Evolutionary conservation across 2,113 vertebrate genomes (phyloP).

Genomic region (Suncus etruscus): DNA sequence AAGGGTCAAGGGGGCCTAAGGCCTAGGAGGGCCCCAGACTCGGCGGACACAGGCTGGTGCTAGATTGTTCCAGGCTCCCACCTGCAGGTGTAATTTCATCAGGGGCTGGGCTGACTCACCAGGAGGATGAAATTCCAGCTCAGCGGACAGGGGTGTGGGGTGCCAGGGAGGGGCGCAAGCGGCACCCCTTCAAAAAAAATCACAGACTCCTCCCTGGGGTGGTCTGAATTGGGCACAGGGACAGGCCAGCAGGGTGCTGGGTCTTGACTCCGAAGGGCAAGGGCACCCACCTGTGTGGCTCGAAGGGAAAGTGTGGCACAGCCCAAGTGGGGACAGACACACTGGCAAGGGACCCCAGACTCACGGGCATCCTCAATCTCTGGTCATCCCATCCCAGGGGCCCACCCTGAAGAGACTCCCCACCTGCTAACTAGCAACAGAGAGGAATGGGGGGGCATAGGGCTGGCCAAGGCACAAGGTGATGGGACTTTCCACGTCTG

Average conservation of each 20-base stretch:
- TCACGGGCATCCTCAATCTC: no score
- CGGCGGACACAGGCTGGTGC: conserved; percentile 57
- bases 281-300: no score
- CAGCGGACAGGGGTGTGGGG: neutral
- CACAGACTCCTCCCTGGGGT: neutral
- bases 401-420: no score
- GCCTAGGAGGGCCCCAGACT: neutral
- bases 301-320: no score
- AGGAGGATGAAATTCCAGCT: conserved; percentile 83
- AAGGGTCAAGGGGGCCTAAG: neutral
- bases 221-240: neutral
- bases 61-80: neutral
- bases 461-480: accelerated
- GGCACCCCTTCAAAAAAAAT: neutral
- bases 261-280: accelerated
- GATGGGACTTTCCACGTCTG: no score
- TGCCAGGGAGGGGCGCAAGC: neutral
- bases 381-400: no score
- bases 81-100: conserved; percentile 81
- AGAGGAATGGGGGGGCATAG: accelerated
- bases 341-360: neutral
- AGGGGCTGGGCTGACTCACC: conserved; percentile 55
- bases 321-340: no score
- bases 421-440: no score
- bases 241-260: neutral